These are phyloP conservation scores for Ormyrus rosae DNA, from an alignment of 2,888 invertebrate species.

Conservation along the genomic window DNA sequence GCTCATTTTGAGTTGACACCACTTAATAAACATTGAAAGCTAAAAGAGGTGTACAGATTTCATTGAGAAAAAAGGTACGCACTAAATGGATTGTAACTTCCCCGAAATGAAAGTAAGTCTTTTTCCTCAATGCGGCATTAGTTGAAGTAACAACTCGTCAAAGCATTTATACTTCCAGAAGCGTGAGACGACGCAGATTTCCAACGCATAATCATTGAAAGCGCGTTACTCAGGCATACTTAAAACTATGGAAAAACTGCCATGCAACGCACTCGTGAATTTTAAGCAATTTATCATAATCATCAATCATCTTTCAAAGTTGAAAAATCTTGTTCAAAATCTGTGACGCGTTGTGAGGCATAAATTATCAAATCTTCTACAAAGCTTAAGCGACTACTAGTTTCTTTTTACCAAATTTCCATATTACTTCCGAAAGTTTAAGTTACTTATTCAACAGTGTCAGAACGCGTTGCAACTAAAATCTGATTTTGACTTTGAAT, in stretches of 20 bases:
- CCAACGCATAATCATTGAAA: too few relatives aligned
- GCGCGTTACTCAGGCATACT: background rate
- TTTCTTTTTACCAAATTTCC: background rate
- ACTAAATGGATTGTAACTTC: background rate
- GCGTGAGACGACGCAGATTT: slow-evolving; percentile 1
- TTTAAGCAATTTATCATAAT: slow-evolving; percentile 23
- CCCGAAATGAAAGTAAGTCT: background rate
- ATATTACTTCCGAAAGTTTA: too few relatives aligned
- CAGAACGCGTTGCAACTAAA: too few relatives aligned
- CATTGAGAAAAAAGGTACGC: slow-evolving; percentile 19
- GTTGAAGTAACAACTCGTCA: background rate
- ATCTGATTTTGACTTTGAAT: too few relatives aligned
- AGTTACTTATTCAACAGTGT: too few relatives aligned
- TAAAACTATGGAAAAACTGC: slow-evolving; percentile 27
- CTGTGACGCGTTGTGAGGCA: slow-evolving; percentile 9
- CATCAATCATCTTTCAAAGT: background rate
- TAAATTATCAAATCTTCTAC: slow-evolving; percentile 13
- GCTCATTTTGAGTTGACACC: slow-evolving; percentile 52
- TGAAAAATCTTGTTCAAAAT: background rate
- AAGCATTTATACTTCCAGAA: slow-evolving; percentile 27
- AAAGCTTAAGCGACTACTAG: slow-evolving; percentile 28
- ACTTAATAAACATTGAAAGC: slow-evolving; percentile 60
- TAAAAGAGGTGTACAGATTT: slow-evolving; percentile 32
- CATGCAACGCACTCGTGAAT: slow-evolving; percentile 41
- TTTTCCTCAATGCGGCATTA: slow-evolving; percentile 23